phyloP scores from a whole-genome alignment of 2,113 vertebrate species.

The Girardinichthys multiradiatus region DNA sequence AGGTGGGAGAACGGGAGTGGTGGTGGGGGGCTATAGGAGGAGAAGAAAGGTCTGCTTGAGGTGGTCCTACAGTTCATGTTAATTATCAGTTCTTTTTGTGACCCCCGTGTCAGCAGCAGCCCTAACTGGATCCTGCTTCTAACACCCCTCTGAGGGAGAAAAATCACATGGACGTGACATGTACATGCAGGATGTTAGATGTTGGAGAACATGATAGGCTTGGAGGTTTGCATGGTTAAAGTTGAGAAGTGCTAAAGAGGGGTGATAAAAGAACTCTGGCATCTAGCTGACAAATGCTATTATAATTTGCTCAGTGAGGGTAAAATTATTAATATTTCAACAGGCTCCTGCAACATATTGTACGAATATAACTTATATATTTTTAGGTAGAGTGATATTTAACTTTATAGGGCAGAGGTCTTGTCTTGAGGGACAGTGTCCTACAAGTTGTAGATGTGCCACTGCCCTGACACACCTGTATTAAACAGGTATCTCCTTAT shows the following conservation, averaged over 20 bases:
- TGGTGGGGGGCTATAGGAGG: too few relatives aligned
- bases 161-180: slow-evolving; percentile 30
- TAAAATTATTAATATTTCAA: neutral
- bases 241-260: slow-evolving; percentile 6
- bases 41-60: slow-evolving; percentile 4
- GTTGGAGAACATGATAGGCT: slow-evolving; percentile 30
- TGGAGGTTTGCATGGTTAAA: neutral
- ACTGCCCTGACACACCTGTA: neutral
- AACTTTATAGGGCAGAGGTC: too few relatives aligned
- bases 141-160: slow-evolving; percentile 43
- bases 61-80: slow-evolving; percentile 71
- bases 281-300: neutral
- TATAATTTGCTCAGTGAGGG: neutral
- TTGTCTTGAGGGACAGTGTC: too few relatives aligned
- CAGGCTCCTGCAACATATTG: neutral
- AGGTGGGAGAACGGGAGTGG: neutral
- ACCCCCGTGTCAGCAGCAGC: slow-evolving; percentile 65
- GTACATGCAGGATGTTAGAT: slow-evolving; percentile 4
- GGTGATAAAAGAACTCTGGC: neutral
- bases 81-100: slow-evolving; percentile 71
- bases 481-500: neutral
- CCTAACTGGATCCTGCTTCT: slow-evolving; percentile 52
- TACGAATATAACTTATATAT: neutral
- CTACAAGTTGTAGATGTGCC: too few relatives aligned
- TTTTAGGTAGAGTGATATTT: neutral